A percentile compares a stretch with the other conserved stretches of the same genome.
phyloP scores from a whole-genome alignment of 64 coral and sea anemone genomes.

The Trachythela sp. region DNA sequence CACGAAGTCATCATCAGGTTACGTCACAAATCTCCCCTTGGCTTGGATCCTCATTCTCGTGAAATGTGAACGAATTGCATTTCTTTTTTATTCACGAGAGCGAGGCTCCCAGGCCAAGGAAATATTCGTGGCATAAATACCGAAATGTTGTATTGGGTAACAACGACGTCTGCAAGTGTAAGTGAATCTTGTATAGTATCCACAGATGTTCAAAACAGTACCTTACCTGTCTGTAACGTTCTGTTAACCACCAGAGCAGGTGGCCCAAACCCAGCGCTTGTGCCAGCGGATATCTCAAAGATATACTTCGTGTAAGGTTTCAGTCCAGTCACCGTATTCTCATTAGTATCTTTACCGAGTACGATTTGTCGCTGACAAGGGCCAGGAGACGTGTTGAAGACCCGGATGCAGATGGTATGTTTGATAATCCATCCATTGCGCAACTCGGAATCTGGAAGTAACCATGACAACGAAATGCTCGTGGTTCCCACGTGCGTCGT shows the following conservation, averaged over 20 bases:
- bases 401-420: neutral
- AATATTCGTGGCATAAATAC: no score
- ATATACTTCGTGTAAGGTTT: neutral
- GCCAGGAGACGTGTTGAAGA: neutral
- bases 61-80: no score
- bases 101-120: no score
- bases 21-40: no score
- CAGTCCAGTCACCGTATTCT: neutral
- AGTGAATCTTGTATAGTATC: no score
- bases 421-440: constrained; percentile 6
- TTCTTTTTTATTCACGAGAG: no score
- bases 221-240: neutral
- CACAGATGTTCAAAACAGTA: no score
- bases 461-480: neutral
- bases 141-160: no score
- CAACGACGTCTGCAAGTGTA: no score
- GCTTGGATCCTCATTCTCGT: no score
- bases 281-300: neutral
- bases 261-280: neutral
- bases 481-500: neutral
- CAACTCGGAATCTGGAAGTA: neutral
- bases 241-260: neutral
- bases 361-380: neutral
- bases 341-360: neutral
- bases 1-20: no score